These are phyloP conservation scores for Phalacrocorax brasilianus DNA, from an alignment of 2,113 vertebrate genomes.

Conservation along the genomic window DNA sequence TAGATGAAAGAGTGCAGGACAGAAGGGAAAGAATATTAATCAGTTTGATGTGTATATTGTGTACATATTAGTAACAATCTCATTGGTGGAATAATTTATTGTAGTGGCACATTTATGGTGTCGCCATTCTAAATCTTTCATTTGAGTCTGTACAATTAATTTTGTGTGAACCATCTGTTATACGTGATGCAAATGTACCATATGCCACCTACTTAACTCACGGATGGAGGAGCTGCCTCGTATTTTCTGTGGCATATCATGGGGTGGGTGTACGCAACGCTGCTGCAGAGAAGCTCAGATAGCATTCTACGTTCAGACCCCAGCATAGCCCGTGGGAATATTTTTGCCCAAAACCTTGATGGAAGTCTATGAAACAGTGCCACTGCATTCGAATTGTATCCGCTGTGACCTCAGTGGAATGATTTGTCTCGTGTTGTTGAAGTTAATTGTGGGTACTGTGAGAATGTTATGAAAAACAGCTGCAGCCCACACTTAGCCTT, in stretches of 20 bases:
- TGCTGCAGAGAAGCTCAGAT: neutral
- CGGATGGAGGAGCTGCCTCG: neutral
- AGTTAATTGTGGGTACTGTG: constrained; percentile 1
- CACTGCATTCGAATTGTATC: neutral
- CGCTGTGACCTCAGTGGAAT: constrained; percentile 27
- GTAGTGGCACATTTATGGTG: neutral
- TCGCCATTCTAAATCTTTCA: neutral
- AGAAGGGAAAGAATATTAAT: neutral
- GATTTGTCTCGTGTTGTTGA: neutral
- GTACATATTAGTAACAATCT: neutral
- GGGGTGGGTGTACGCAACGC: neutral
- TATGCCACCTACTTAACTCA: neutral
- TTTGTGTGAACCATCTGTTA: neutral
- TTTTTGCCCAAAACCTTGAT: neutral
- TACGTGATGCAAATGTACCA: neutral
- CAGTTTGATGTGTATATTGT: neutral
- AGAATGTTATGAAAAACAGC: constrained; percentile 51
- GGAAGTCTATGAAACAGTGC: neutral
- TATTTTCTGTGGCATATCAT: neutral
- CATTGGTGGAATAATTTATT: neutral
- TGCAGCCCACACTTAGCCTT: constrained; percentile 33
- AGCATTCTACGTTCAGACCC: neutral
- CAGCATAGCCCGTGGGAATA: neutral
- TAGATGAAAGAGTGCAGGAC: neutral
- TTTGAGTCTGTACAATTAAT: neutral